Conservation (phyloP, 2,797 vertebrate genomes). For the Lithobates sylvaticus region DNA sequence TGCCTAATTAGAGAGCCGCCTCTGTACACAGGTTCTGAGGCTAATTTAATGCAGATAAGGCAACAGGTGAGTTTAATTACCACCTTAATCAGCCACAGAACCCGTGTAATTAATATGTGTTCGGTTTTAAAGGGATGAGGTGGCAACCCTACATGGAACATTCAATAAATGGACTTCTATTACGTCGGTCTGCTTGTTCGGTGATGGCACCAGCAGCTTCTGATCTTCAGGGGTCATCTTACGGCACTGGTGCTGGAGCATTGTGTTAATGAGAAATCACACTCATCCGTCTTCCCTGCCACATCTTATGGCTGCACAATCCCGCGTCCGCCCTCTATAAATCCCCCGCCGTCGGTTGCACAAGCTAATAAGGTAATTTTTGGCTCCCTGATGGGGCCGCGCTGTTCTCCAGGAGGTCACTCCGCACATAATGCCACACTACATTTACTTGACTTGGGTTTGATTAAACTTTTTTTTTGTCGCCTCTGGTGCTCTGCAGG, state of each 20-base stretch:
- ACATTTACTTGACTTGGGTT: not conserved
- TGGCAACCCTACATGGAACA: no score
- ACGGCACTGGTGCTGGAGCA: not conserved
- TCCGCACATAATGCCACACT: not conserved
- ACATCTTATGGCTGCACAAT: slow-evolving; percentile 3
- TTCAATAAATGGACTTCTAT: no score
- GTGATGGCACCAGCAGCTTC: not conserved
- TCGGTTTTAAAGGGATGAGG: no score
- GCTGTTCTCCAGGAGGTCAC: slow-evolving; percentile 1
- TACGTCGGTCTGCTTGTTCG: not conserved
- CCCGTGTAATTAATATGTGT: no score
- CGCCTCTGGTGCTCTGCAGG: not conserved
- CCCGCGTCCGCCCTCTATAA: not conserved
- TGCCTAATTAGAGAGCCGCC: no score
- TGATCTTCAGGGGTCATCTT: not conserved
- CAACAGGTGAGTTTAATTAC: no score
- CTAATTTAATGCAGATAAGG: no score
- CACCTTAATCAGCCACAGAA: no score
- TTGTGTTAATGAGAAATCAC: no score
- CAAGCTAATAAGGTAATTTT: not conserved
- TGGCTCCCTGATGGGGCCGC: not conserved
- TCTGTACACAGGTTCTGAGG: no score
- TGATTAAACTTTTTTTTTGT: slow-evolving; percentile 5
- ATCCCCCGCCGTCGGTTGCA: not conserved
- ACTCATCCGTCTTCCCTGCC: slow-evolving; percentile 7